Evolutionary conservation across 2,113 vertebrate species (phyloP).

Genomic region (Hemiprocne comata): DNA sequence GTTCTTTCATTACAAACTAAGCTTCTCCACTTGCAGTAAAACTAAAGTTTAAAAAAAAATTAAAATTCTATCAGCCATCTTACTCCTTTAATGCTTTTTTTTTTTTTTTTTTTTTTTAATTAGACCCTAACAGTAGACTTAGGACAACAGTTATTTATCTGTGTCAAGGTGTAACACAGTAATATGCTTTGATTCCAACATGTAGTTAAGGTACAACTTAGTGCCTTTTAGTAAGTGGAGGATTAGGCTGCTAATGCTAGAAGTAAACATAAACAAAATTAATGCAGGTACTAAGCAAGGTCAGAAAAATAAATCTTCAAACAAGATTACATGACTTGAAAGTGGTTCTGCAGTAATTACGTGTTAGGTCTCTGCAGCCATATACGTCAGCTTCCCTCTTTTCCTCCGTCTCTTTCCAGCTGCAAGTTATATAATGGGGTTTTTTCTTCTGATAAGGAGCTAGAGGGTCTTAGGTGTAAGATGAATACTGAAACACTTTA

Average conservation of each 20-base stretch:
- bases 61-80: neutral
- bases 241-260: neutral
- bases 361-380: neutral
- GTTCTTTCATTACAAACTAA: neutral
- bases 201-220: neutral
- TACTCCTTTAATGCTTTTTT: too few species aligned
- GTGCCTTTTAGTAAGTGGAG: neutral
- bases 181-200: neutral
- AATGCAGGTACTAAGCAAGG: neutral
- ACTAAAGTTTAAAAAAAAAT: neutral
- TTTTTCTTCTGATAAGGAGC: neutral
- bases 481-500: neutral
- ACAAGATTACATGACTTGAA: neutral
- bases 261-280: constrained; percentile 34
- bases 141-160: neutral
- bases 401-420: neutral
- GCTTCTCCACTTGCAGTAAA: neutral
- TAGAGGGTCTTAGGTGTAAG: neutral
- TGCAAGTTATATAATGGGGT: neutral
- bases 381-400: neutral
- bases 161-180: neutral
- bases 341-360: neutral
- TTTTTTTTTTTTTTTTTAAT: neutral
- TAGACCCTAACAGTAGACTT: neutral
- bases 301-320: constrained; percentile 13